Base-by-base conservation (phyloP, 2,113 vertebrate genomes). In the Petromus typicus region DNA sequence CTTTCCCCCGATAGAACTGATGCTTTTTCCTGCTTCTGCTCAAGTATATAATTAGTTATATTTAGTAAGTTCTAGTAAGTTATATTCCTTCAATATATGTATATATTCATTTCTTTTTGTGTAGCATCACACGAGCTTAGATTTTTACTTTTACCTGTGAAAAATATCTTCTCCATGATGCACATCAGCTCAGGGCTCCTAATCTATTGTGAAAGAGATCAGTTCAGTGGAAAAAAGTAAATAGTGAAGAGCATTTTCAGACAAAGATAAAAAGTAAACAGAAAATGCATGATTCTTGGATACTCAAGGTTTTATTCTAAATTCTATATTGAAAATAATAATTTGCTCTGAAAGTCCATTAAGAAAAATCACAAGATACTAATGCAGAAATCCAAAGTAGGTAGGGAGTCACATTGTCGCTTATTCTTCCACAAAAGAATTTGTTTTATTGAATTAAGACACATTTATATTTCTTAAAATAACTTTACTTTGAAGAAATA, bases 371-470 rank as follows among this genome's bases (percentile, higher is more conserved):
- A 23, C 22, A 90, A 67, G 32, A 64, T 2, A 83, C 11, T 14
- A 51, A 43, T 51, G n/a, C 4, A 85, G 57, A 91, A 63, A 89
- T 82, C 91, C 1, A 34, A 96, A 75, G 66, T 84, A 75, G 8
- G 10, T 87, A 54, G 18, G 0, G 0, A 1, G 20, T 66, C 9
- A 54, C 9, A 34, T 45, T 45, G 7, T 27, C 20, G 32, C 3
- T 23, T 10, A 18, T 37, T 1, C 0, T 13, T 14, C 6, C 51
- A 14, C 17, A 22, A 32, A 51, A 78, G 20, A 34, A n/a, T n/a
- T n/a, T n/a, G n/a, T n/a, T n/a, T n/a, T n/a, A n/a, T n/a, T 89
- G 34, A 89, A 87, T 64, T 86, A 79, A 87, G 40, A 75, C 10
- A 92, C 59, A 73, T 66, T 75, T 23, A 1, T 91, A 61, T 88